A percentile compares a stretch with the other conserved stretches of the same genome.
Conservation (phyloP, 2,888 invertebrate genomes). For the Eilema sororculum region DNA sequence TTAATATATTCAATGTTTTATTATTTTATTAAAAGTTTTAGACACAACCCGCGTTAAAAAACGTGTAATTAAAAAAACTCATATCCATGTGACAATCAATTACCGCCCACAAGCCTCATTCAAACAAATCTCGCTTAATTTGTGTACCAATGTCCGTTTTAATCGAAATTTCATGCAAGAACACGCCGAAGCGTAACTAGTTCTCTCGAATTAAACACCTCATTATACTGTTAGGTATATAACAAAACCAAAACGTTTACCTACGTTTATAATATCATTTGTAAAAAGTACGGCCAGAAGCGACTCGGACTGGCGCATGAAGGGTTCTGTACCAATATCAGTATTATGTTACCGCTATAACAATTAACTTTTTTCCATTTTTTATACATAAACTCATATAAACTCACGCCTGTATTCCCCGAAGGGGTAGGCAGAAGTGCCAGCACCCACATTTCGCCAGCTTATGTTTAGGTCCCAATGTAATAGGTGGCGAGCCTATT, state of each 20-base stretch:
- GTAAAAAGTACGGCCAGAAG: neutral
- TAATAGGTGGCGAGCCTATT: too few relatives aligned
- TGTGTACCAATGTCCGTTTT: neutral
- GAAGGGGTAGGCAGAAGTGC: too few relatives aligned
- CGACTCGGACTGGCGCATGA: too few relatives aligned
- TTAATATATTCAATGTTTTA: neutral
- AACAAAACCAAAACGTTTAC: neutral
- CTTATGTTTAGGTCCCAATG: too few relatives aligned
- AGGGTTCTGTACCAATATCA: too few relatives aligned
- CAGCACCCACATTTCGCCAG: too few relatives aligned
- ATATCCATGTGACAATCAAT: constrained; percentile 3
- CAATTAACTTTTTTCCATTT: too few relatives aligned
- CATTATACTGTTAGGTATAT: neutral
- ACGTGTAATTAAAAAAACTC: neutral
- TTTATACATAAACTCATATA: too few relatives aligned
- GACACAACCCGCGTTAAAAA: constrained; percentile 39
- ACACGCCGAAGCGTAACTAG: neutral
- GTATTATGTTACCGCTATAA: too few relatives aligned
- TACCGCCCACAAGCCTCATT: constrained; percentile 4
- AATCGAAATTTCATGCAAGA: neutral
- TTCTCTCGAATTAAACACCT: constrained; percentile 3
- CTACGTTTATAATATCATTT: neutral
- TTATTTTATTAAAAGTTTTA: constrained; percentile 2
- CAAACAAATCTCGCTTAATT: neutral
- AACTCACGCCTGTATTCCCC: too few relatives aligned